Evolutionary conservation across 1,140 invertebrate genomes (phyloP).

Genomic region (Anadara kagoshimensis): DNA sequence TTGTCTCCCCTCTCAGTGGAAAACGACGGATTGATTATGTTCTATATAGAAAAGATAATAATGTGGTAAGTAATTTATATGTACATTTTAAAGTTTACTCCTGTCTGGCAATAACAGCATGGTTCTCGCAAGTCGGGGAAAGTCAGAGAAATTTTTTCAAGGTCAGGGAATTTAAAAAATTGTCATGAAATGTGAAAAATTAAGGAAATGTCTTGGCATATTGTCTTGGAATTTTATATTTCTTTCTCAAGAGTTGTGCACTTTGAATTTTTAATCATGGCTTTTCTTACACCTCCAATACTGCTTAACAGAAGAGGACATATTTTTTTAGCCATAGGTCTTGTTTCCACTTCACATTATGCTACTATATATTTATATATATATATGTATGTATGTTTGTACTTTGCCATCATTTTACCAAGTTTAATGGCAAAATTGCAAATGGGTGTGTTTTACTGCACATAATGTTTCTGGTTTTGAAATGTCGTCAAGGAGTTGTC

Average conservation of each 20-base stretch:
- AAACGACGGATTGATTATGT: conserved; percentile 54
- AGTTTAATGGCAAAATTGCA: too few species aligned
- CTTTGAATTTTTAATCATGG: too few species aligned
- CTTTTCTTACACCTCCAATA: too few species aligned
- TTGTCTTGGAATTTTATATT: background rate
- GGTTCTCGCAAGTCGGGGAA: background rate
- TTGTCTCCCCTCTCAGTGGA: conserved; percentile 24
- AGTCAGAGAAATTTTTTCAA: background rate
- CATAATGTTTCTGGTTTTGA: too few species aligned
- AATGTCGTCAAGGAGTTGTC: too few species aligned
- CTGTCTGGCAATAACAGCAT: background rate
- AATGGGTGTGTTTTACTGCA: too few species aligned
- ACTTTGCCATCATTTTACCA: too few species aligned
- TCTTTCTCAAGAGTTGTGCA: background rate
- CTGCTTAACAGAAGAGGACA: too few species aligned
- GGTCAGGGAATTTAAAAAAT: background rate
- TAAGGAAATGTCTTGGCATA: background rate
- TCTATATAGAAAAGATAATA: conserved; percentile 36
- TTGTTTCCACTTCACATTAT: background rate
- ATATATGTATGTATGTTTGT: too few species aligned
- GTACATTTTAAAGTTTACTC: background rate
- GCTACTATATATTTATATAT: background rate
- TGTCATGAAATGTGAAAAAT: background rate
- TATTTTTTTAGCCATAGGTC: too few species aligned
- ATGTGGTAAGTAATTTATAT: conserved; percentile 43